Percentiles rank a stretch among this genome's conserved stretches.
Evolutionary conservation across 2,888 invertebrate genomes (phyloP).

Genomic region (Torymus aiolomorphi): DNA sequence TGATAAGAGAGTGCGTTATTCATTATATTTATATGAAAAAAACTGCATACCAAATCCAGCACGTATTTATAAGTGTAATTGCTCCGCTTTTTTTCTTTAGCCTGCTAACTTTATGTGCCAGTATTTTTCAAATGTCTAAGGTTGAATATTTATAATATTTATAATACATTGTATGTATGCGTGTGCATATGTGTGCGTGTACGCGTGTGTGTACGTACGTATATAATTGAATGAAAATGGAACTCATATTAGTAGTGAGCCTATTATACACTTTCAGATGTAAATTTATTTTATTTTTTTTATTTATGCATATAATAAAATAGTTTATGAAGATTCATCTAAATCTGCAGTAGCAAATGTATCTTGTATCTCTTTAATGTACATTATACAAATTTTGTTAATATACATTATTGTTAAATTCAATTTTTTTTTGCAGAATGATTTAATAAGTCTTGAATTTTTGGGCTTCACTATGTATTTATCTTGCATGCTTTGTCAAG

Average conservation of each 20-base stretch:
- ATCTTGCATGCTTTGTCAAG: slow-evolving; percentile 43
- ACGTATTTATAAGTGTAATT: slow-evolving; percentile 38
- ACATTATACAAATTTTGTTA: too few relatives aligned
- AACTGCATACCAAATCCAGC: slow-evolving; percentile 8
- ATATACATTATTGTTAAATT: too few relatives aligned
- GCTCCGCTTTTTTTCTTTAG: slow-evolving; percentile 46
- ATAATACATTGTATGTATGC: not conserved
- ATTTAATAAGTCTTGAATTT: slow-evolving; percentile 37
- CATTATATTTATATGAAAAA: slow-evolving; percentile 41
- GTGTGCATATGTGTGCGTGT: too few relatives aligned
- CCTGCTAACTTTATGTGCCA: slow-evolving; percentile 41
- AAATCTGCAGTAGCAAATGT: too few relatives aligned
- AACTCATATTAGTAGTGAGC: too few relatives aligned
- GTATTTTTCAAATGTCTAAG: slow-evolving; percentile 46
- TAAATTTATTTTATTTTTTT: too few relatives aligned
- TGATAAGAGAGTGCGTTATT: slow-evolving; percentile 11
- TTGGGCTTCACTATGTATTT: slow-evolving; percentile 43
- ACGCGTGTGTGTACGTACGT: too few relatives aligned
- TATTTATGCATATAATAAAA: too few relatives aligned
- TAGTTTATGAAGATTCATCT: too few relatives aligned
- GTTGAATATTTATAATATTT: slow-evolving; percentile 16
- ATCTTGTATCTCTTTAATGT: too few relatives aligned
- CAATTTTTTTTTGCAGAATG: slow-evolving; percentile 29
- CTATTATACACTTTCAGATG: too few relatives aligned
- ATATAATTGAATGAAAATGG: too few relatives aligned